Percentiles rank a stretch among this genome's conserved stretches.
Evolutionary conservation across 64 coral and sea anemone genomes (phyloP).

Genomic region (Pocillopora damicornis): DNA sequence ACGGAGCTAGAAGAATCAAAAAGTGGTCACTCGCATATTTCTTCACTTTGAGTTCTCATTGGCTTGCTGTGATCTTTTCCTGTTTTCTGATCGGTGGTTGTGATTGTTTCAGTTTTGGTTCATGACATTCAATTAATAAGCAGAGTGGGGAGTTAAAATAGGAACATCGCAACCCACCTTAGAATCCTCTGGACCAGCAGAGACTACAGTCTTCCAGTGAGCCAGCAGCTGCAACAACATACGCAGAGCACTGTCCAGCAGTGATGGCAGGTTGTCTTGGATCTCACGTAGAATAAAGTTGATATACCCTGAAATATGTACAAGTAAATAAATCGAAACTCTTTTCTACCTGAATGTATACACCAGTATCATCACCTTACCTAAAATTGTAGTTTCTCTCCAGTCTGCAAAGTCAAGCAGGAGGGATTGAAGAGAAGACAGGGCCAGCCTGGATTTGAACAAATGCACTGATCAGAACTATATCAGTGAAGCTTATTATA

Average conservation of each 20-base stretch:
- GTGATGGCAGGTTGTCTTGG: constrained; percentile 84
- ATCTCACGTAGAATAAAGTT: constrained; percentile 95
- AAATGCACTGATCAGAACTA: background rate
- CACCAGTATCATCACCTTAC: constrained; percentile 13
- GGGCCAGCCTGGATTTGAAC: constrained; percentile 79
- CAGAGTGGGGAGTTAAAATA: too few relatives aligned
- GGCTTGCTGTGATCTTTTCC: too few relatives aligned
- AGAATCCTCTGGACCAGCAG: constrained; percentile 36
- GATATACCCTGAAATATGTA: constrained; percentile 70
- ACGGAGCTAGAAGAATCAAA: too few relatives aligned
- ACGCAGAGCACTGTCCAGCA: constrained; percentile 97
- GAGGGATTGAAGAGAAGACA: constrained; percentile 90
- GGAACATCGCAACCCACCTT: constrained; percentile 5
- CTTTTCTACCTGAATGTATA: too few relatives aligned
- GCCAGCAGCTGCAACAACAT: constrained; percentile 96
- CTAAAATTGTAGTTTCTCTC: constrained; percentile 88
- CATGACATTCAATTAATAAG: too few relatives aligned
- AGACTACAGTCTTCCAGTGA: constrained; percentile 85
- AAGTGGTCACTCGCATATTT: too few relatives aligned
- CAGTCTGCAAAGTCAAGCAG: constrained; percentile 92
- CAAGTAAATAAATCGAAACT: background rate
- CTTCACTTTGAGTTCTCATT: too few relatives aligned
- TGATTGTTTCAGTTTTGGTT: too few relatives aligned
- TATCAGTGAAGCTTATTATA: background rate
- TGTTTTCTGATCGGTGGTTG: too few relatives aligned